Conservation (phyloP, 2,113 vertebrate species). For the Ophthalmolycus amberensis region DNA sequence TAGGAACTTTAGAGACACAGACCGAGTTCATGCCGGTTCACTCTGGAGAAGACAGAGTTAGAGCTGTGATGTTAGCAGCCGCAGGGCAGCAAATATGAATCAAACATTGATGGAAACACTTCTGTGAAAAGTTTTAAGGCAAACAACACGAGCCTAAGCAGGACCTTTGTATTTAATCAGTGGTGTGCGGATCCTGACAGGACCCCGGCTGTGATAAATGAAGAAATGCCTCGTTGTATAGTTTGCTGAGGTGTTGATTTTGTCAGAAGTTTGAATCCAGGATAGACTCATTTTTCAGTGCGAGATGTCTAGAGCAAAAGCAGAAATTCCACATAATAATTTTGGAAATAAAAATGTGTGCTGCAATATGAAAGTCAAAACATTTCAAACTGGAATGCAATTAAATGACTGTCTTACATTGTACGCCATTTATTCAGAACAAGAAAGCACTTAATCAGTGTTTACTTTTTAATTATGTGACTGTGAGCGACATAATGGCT, state of each 20-base stretch:
- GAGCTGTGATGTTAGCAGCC: not conserved
- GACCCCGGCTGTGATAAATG: constrained; percentile 4
- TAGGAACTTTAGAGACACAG: not conserved
- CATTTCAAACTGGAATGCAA: not conserved
- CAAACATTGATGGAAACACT: not conserved
- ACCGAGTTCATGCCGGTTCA: not conserved
- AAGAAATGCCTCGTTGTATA: not conserved
- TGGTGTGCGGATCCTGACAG: not conserved
- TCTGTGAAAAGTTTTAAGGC: not conserved
- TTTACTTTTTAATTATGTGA: not conserved
- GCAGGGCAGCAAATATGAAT: not conserved
- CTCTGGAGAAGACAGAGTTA: not conserved
- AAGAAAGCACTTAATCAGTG: not conserved
- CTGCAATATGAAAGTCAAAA: not conserved
- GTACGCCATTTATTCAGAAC: not conserved
- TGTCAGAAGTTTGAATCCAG: constrained; percentile 1
- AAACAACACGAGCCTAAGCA: not conserved
- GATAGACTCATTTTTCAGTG: not conserved
- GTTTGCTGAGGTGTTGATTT: constrained; percentile 4
- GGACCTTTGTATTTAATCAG: not conserved
- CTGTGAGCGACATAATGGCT: not conserved
- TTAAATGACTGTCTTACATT: not conserved
- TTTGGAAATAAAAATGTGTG: not conserved
- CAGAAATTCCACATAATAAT: not conserved
- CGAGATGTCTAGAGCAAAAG: not conserved